These are phyloP conservation scores for Crypturellus tataupa DNA, from an alignment of 2,797 vertebrate genomes.

Conservation along the genomic window DNA sequence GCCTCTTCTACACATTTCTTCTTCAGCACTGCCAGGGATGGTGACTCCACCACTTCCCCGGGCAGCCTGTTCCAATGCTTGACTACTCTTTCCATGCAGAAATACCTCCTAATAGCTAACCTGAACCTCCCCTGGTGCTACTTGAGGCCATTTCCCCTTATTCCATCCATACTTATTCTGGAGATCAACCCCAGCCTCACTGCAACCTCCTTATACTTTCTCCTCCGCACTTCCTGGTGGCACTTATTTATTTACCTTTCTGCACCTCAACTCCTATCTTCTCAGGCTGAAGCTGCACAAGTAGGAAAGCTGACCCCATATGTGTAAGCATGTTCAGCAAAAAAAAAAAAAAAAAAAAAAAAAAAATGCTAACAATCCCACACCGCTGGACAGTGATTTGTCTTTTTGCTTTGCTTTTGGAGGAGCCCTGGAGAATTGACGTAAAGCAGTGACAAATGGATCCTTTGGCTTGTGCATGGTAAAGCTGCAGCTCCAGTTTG, in stretches of 20 bases:
- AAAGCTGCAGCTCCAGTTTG: neutral
- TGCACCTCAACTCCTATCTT: neutral
- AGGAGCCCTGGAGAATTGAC: neutral
- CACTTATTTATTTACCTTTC: neutral
- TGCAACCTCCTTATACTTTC: neutral
- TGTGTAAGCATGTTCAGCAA: neutral
- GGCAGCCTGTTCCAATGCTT: too few relatives aligned
- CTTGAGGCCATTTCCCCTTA: too few relatives aligned
- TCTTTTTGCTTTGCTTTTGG: conserved; percentile 5
- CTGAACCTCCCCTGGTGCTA: too few relatives aligned
- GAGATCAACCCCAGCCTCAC: too few relatives aligned
- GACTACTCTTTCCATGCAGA: too few relatives aligned
- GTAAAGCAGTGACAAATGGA: neutral
- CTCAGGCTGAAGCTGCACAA: neutral
- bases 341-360: neutral
- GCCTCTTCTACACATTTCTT: too few relatives aligned
- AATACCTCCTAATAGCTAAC: too few relatives aligned
- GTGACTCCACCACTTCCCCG: too few relatives aligned
- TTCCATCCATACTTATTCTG: too few relatives aligned
- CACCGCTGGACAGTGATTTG: neutral
- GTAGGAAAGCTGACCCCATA: neutral
- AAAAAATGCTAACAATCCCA: neutral
- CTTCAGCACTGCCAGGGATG: too few relatives aligned
- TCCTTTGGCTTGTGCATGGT: neutral
- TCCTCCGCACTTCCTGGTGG: neutral